Percentiles rank a stretch among this genome's conserved stretches.
phyloP scores from a whole-genome alignment of 2,888 invertebrate genomes.

The Timema podura region DNA sequence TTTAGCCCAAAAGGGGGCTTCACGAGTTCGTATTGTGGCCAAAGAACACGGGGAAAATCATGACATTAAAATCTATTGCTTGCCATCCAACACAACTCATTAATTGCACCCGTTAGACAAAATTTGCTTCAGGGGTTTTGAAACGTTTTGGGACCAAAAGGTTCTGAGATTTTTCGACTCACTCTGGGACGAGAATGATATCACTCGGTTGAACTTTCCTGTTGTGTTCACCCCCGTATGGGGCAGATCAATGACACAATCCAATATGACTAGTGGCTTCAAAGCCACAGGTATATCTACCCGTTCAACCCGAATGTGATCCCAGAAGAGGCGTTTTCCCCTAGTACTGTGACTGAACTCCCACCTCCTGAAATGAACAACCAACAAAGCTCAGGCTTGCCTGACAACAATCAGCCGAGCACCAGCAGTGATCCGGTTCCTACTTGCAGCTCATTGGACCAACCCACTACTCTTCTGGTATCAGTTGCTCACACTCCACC shows the following conservation, averaged over 20 bases:
- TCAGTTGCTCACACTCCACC: too few species aligned
- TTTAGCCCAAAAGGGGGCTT: neutral
- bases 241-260: too few species aligned
- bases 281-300: conserved; percentile 11
- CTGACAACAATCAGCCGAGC: too few species aligned
- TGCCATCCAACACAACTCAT: conserved; percentile 31
- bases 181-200: conserved; percentile 16
- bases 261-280: too few species aligned
- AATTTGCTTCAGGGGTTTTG: conserved; percentile 18
- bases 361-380: conserved; percentile 14
- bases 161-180: too few species aligned
- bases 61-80: conserved; percentile 30
- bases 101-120: conserved; percentile 33
- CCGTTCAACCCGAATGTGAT: conserved; percentile 13
- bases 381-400: too few species aligned
- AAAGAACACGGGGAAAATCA: conserved; percentile 6
- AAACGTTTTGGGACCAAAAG: too few species aligned
- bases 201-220: conserved; percentile 16
- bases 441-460: too few species aligned
- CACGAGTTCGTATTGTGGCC: too few species aligned
- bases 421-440: too few species aligned
- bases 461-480: too few species aligned
- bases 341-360: too few species aligned
- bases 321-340: conserved; percentile 11
- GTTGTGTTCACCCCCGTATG: conserved; percentile 13